Evolutionary conservation across 1,140 invertebrate genomes (phyloP).

Genomic region (Temnothorax curvispinosus): DNA sequence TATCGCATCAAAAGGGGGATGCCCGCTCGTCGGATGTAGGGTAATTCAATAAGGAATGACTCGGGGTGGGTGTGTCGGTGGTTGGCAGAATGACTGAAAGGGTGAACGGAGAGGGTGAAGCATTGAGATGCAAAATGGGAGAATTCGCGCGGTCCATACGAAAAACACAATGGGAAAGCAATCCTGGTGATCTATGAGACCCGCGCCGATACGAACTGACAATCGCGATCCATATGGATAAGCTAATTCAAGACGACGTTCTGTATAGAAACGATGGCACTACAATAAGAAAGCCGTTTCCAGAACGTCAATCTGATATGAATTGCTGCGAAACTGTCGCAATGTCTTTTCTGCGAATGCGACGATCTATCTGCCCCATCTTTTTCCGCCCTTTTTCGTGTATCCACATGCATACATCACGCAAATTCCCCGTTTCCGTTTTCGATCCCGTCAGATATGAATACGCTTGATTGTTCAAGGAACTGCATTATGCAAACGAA

Average conservation of each 20-base stretch:
- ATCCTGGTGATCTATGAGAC: constrained; percentile 73
- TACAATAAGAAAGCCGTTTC: constrained; percentile 52
- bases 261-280: constrained; percentile 48
- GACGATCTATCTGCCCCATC: neutral
- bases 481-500: neutral
- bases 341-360: constrained; percentile 6
- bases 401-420: constrained; percentile 11
- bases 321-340: constrained; percentile 15
- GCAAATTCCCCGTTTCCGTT: constrained; percentile 12
- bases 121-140: constrained; percentile 72
- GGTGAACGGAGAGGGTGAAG: constrained; percentile 24
- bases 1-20: constrained; percentile 10
- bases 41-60: constrained; percentile 66
- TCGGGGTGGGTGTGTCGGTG: constrained; percentile 16
- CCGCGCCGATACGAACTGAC: constrained; percentile 9
- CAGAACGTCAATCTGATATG: constrained; percentile 62
- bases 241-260: constrained; percentile 71
- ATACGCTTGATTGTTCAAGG: constrained; percentile 10
- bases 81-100: constrained; percentile 44
- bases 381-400: neutral
- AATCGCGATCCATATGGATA: constrained; percentile 74
- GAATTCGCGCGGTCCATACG: constrained; percentile 59
- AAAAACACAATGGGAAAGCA: constrained; percentile 72
- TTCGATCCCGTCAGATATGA: neutral
- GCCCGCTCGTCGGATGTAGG: constrained; percentile 55